Conservation (phyloP, 2,888 invertebrate genomes). For the Synanthedon vespiformis region DNA sequence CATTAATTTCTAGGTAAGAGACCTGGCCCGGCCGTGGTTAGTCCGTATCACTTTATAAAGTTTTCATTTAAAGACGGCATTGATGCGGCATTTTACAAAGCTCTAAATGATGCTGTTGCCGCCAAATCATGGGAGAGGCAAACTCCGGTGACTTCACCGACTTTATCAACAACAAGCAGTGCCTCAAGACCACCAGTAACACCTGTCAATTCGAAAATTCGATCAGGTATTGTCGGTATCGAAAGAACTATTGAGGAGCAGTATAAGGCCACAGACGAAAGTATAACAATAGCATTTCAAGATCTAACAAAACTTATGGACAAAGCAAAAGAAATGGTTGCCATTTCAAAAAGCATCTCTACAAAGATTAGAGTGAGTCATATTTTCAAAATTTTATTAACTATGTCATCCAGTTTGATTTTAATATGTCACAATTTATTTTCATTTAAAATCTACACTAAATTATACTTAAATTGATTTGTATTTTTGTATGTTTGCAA, state of each 20-base stretch:
- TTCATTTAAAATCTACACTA: not conserved
- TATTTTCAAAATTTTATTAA: not conserved
- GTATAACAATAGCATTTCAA: slow-evolving; percentile 93
- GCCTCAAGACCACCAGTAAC: slow-evolving; percentile 26
- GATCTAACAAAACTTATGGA: slow-evolving; percentile 94
- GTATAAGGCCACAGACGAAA: slow-evolving; percentile 90
- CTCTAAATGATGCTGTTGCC: slow-evolving; percentile 73
- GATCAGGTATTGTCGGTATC: slow-evolving; percentile 95
- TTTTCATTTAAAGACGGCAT: slow-evolving; percentile 89
- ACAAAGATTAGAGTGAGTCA: slow-evolving; percentile 83
- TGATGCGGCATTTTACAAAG: slow-evolving; percentile 71
- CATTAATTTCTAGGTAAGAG: slow-evolving; percentile 62
- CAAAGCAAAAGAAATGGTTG: slow-evolving; percentile 98
- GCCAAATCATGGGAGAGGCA: slow-evolving; percentile 74
- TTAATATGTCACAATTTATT: not conserved
- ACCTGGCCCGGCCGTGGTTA: slow-evolving; percentile 81
- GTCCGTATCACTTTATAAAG: slow-evolving; percentile 80
- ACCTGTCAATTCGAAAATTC: slow-evolving; percentile 73
- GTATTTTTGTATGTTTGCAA: too few species aligned
- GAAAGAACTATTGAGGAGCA: slow-evolving; percentile 92
- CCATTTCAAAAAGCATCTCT: slow-evolving; percentile 90
- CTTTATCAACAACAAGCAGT: slow-evolving; percentile 17
- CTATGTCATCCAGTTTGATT: not conserved
- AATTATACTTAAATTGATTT: too few species aligned
- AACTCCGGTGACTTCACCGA: slow-evolving; percentile 24